Evolutionary conservation across 2,888 invertebrate genomes (phyloP), one percentile per base, ranked within the genome.

Genomic region (Tipula helvola): DNA sequence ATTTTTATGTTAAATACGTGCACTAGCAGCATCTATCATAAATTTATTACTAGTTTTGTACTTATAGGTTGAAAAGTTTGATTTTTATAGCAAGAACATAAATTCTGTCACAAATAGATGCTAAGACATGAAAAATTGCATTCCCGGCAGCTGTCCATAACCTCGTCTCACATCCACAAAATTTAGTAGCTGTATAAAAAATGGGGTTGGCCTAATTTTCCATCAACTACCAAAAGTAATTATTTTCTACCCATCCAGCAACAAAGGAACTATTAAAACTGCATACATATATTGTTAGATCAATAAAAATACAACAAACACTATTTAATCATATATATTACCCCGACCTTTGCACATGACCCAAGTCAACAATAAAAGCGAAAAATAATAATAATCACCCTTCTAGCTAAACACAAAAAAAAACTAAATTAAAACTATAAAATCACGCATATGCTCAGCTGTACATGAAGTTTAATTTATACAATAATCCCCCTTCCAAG

Each of bases 341-440:
- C 71, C 71, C 71, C 71, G 71, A 71, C 71, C 71, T 71, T 71
- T 71, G 71, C 71, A 71, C 71, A 71, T 71, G 71, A 71, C 71
- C 52, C 71, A 71, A 71, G 71, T 71, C 71, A 71, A 71, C 28
- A 71, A 71, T 71, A 71, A 71, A 7, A 71, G 52, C 28, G 16
- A 71, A 28, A 10, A 71, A 71, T 71, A 71, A 12, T 71, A 10
- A 71, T 18, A 71, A 28, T 71, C 71, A 71, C 71, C 71, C 71
- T 71, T 28, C 71, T 10, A 52, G 52, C 52, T 44, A 44, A 44
- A 44, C 3, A 44, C 0, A 52, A 71, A 71, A 71, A 28, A 52
- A 52, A 28, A 71, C 28, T 71, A 28, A 57, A 71, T 71, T 71
- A 8, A 71, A 71, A 71, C 71, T 71, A 71, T 71, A 71, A 71